These are phyloP conservation scores for Bubo scandiacus DNA, from an alignment of 2,113 vertebrate genomes.

Conservation along the genomic window DNA sequence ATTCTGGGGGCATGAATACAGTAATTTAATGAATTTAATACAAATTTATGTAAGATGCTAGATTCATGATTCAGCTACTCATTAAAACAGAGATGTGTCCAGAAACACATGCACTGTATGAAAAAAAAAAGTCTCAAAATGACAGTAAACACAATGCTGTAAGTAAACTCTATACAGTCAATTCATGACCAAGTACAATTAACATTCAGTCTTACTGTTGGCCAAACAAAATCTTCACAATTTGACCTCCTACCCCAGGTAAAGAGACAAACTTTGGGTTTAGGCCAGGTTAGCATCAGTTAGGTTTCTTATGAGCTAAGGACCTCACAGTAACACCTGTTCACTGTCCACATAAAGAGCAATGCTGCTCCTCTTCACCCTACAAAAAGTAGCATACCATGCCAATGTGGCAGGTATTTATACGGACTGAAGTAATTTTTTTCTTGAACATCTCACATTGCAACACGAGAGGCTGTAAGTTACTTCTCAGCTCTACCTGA, in stretches of 20 bases:
- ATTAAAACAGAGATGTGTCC: neutral
- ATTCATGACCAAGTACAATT: neutral
- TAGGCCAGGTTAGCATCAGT: rapidly evolving
- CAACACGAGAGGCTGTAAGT: neutral
- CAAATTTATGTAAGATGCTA: neutral
- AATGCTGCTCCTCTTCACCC: neutral
- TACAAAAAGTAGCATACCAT: rapidly evolving
- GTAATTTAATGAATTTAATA: neutral
- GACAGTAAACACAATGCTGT: neutral
- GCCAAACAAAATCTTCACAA: neutral
- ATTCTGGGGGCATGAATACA: neutral
- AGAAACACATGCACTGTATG: neutral
- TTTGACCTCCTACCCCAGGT: neutral
- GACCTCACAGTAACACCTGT: neutral
- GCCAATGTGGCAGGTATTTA: neutral
- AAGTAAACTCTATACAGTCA: neutral
- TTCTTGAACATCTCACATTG: neutral
- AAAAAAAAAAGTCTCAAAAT: neutral
- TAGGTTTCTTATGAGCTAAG: neutral
- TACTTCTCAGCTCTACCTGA: neutral
- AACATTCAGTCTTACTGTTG: neutral
- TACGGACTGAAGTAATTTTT: neutral
- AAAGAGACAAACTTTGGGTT: neutral
- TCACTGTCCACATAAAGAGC: neutral
- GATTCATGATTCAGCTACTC: neutral